Evolutionary conservation across 2,113 vertebrate species (phyloP).

Genomic region (Burhinus oedicnemus): DNA sequence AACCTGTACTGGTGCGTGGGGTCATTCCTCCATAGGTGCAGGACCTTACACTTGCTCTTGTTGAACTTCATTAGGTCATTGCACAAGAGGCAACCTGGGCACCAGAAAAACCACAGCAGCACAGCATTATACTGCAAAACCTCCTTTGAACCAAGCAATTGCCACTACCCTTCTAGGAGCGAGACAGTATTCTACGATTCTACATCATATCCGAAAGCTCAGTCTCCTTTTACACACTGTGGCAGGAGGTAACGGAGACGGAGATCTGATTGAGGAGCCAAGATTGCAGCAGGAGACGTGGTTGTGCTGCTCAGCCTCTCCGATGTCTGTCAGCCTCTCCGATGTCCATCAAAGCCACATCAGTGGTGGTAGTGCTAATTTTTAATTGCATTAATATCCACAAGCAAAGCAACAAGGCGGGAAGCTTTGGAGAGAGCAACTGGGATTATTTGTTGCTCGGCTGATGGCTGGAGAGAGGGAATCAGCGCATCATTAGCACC

Average conservation of each 20-base stretch:
- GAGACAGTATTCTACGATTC: background rate
- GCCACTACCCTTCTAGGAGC: no score
- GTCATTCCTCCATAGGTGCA: no score
- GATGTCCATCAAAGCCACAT: background rate
- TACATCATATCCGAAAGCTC: background rate
- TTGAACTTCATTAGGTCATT: no score
- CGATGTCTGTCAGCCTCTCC: background rate
- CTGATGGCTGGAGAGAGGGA: background rate
- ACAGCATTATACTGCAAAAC: rapidly evolving
- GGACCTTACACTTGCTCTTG: no score
- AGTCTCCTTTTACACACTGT: rapidly evolving
- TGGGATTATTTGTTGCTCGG: background rate
- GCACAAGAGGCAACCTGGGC: background rate
- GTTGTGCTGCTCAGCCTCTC: background rate
- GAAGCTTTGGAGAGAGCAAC: background rate
- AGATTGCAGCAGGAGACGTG: rapidly evolving
- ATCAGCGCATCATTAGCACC: background rate
- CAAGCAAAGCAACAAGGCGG: background rate
- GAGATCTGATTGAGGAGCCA: background rate
- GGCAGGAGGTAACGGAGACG: background rate
- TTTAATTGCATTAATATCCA: background rate
- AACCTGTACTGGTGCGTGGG: no score
- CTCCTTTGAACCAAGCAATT: background rate
- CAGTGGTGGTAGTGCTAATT: rapidly evolving
- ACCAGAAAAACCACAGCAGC: background rate